Percentiles rank a stretch among this genome's conserved stretches.
phyloP scores from a whole-genome alignment of 1,140 invertebrate genomes.

The Luehdorfia chinensis region DNA sequence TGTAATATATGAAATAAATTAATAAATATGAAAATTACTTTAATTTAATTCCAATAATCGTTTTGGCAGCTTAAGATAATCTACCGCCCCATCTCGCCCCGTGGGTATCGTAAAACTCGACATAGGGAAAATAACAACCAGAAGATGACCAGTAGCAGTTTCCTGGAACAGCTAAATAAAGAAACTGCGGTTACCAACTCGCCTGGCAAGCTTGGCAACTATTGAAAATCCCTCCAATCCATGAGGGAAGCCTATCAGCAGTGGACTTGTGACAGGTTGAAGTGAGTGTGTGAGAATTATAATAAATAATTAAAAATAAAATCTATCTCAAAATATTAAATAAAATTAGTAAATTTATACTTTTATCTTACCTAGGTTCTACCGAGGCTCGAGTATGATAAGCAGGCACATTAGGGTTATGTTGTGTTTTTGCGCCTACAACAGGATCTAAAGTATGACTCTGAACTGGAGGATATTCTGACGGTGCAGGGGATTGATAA shows the following conservation, averaged over 20 bases:
- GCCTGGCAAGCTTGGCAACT: no score
- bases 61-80: no score
- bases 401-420: constrained; percentile 63
- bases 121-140: no score
- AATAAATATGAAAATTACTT: no score
- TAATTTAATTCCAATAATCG: background rate
- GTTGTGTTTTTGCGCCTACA: constrained; percentile 49
- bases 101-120: no score
- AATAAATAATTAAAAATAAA: background rate
- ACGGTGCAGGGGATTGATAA: constrained; percentile 54
- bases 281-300: no score
- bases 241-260: no score
- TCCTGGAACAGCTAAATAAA: no score
- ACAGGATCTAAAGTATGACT: constrained; percentile 49
- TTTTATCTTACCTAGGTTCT: constrained; percentile 59
- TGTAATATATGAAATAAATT: constrained; percentile 15
- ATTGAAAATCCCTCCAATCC: background rate
- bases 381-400: constrained; percentile 64
- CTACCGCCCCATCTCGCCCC: no score
- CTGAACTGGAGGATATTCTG: constrained; percentile 62
- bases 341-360: background rate
- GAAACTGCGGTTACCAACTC: no score
- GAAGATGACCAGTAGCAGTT: no score
- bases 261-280: no score
- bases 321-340: background rate